Conservation (phyloP, 1,140 invertebrate genomes). For the Tyrophagus putrescentiae region DNA sequence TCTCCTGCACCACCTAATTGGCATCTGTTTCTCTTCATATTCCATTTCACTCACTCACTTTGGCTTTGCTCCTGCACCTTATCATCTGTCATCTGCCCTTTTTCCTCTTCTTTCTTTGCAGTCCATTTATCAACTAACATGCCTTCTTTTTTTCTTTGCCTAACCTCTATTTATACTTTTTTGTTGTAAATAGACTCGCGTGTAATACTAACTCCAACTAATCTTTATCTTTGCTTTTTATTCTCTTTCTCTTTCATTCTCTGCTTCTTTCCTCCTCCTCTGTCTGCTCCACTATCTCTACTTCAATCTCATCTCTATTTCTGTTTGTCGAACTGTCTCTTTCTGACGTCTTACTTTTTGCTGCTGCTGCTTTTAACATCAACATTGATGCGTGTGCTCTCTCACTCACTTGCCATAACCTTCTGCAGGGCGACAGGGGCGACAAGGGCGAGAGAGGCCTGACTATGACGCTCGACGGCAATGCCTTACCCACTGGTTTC, state of each 20-base stretch:
- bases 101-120: background rate
- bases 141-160: too few species aligned
- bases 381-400: slow-evolving; percentile 6
- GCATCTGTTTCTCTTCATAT: too few species aligned
- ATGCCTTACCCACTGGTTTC: slow-evolving; percentile 73
- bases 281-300: background rate
- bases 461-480: slow-evolving; percentile 72
- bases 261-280: background rate
- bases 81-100: background rate
- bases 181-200: too few species aligned
- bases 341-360: background rate
- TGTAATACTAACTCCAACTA: too few species aligned
- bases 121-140: too few species aligned
- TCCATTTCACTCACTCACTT: too few species aligned
- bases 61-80: too few species aligned
- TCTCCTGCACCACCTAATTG: too few species aligned
- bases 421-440: slow-evolving; percentile 61
- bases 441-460: slow-evolving; percentile 76
- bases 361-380: background rate
- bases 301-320: background rate
- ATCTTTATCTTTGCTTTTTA: background rate
- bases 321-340: background rate
- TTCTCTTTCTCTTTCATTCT: background rate
- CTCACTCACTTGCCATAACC: background rate
- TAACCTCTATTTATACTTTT: too few species aligned